Conservation (phyloP, 1,140 invertebrate genomes). For the Chironomus tepperi region DNA sequence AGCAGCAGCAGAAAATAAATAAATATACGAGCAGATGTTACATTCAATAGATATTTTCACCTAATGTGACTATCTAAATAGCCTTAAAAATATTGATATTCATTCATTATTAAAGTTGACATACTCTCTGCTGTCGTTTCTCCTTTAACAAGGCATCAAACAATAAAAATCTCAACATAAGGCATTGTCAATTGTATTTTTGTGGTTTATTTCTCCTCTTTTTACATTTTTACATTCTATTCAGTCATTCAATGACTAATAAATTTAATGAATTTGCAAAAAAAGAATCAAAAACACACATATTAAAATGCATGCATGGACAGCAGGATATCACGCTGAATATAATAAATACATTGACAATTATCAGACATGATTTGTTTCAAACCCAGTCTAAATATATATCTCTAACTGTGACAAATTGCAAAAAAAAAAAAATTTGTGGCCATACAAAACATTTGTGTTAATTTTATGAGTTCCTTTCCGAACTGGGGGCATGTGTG, state of each 20-base stretch:
- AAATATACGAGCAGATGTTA: constrained; percentile 12
- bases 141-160: background rate
- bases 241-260: too few relatives aligned
- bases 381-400: background rate
- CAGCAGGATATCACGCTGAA: background rate
- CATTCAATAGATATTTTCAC: background rate
- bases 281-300: too few relatives aligned
- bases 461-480: constrained; percentile 18
- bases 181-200: background rate
- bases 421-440: constrained; percentile 1
- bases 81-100: constrained; percentile 24
- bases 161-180: constrained; percentile 4
- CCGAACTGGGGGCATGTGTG: background rate
- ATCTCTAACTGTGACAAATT: constrained; percentile 10
- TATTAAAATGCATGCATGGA: background rate
- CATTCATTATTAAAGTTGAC: constrained; percentile 2
- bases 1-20: background rate
- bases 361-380: constrained; percentile 11
- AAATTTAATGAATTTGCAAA: too few relatives aligned
- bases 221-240: too few relatives aligned
- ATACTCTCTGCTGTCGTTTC: background rate
- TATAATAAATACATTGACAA: background rate
- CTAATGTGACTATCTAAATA: constrained; percentile 13
- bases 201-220: background rate
- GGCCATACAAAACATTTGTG: constrained; percentile 6